phyloP scores from a whole-genome alignment of 2,797 vertebrate species.

The Catharus ustulatus region DNA sequence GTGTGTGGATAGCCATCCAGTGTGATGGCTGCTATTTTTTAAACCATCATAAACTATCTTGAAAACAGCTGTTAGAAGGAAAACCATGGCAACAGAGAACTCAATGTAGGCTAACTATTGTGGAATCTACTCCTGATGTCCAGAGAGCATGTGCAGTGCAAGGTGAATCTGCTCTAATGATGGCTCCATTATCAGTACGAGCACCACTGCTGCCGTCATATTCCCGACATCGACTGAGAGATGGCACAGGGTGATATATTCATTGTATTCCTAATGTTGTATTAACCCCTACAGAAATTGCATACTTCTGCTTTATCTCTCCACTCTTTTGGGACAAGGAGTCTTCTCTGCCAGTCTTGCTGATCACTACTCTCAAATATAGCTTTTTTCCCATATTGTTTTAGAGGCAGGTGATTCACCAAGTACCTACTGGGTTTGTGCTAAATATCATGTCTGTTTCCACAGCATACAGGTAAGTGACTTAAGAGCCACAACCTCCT shows the following conservation, averaged over 20 bases:
- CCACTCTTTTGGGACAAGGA: not conserved
- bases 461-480: not conserved
- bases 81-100: not conserved
- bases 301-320: not conserved
- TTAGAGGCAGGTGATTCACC: not conserved
- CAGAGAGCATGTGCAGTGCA: not conserved
- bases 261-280: not conserved
- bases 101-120: not conserved
- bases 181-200: not conserved
- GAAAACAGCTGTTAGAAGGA: not conserved
- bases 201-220: rapidly evolving
- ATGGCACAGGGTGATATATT: not conserved
- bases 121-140: not conserved
- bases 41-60: not conserved
- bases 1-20: not conserved
- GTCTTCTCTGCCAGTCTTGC: not conserved
- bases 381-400: not conserved
- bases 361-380: not conserved
- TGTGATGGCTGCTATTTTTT: not conserved
- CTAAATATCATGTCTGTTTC: not conserved
- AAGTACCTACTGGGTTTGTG: not conserved
- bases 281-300: not conserved
- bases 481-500: not conserved
- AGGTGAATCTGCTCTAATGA: not conserved
- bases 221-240: not conserved